Percentiles rank a stretch among this genome's conserved stretches.
These are phyloP conservation scores for Spisula subtruncata DNA, from an alignment of 2,888 invertebrate species.

Conservation along the genomic window DNA sequence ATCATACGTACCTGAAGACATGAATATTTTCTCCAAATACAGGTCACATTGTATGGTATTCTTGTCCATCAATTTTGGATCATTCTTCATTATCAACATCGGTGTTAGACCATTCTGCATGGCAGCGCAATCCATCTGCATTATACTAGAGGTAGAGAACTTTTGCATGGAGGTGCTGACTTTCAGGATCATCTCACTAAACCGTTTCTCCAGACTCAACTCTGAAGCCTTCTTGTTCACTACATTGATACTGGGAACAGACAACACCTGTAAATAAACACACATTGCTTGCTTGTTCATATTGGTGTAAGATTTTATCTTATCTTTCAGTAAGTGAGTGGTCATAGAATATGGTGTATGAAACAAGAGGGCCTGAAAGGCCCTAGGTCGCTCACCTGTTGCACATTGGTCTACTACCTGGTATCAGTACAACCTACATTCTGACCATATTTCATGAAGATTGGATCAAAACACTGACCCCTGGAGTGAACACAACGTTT, in stretches of 20 bases:
- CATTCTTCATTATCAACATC: constrained; percentile 72
- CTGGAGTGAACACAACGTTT: too few relatives aligned
- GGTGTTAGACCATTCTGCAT: constrained; percentile 74
- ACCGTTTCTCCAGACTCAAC: constrained; percentile 41
- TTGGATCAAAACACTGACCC: too few relatives aligned
- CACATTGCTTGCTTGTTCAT: too few relatives aligned
- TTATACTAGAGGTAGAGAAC: constrained; percentile 55
- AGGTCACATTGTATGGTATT: constrained; percentile 68
- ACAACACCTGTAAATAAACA: background rate
- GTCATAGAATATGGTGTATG: too few relatives aligned
- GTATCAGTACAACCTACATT: too few relatives aligned
- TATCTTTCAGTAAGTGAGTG: too few relatives aligned
- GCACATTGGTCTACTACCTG: too few relatives aligned
- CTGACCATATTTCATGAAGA: too few relatives aligned
- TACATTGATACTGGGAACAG: background rate
- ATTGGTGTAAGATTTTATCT: too few relatives aligned
- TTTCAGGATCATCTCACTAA: constrained; percentile 69
- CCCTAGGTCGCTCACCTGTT: too few relatives aligned
- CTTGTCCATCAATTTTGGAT: background rate
- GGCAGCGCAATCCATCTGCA: constrained; percentile 74
- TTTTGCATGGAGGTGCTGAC: constrained; percentile 56
- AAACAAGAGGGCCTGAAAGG: too few relatives aligned
- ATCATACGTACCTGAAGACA: constrained; percentile 62
- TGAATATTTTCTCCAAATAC: constrained; percentile 78
- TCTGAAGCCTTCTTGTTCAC: background rate